A percentile compares a stretch with the other conserved stretches of the same genome.
phyloP scores from a whole-genome alignment of 35 echinoderm and acorn worm genomes.

The Apostichopus parvimensis region DNA sequence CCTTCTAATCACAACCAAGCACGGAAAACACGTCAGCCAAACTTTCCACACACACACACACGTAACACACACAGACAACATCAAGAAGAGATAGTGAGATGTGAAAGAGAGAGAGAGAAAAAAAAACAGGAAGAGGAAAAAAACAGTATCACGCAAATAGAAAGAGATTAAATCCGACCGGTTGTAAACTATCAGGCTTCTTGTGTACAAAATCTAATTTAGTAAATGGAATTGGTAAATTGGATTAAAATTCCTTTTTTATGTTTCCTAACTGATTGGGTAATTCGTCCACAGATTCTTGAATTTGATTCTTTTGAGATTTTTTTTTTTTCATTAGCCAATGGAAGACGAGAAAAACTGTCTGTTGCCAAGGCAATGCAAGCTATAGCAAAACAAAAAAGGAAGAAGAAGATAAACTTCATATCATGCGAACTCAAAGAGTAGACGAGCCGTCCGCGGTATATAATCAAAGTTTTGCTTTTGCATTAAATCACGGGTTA shows the following conservation, averaged over 20 bases:
- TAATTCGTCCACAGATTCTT: constrained; percentile 5
- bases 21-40: background rate
- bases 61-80: background rate
- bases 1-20: constrained; percentile 55
- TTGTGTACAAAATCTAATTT: constrained; percentile 52
- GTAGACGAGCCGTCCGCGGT: no score
- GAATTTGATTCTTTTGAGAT: background rate
- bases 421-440: background rate
- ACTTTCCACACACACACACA: background rate
- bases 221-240: constrained; percentile 59
- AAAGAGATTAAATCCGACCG: constrained; percentile 39
- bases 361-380: no score
- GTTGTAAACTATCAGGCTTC: constrained; percentile 28
- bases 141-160: constrained; percentile 6
- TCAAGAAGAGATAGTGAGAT: background rate
- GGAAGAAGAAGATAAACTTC: no score
- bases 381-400: no score
- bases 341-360: background rate
- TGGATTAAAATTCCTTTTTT: constrained; percentile 57
- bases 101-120: background rate
- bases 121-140: constrained; percentile 14
- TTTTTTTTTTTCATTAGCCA: background rate
- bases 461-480: no score
- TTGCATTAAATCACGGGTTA: no score
- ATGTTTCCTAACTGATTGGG: background rate